These are phyloP conservation scores for Furnarius figulus DNA, from an alignment of 2,113 vertebrate species.

Conservation along the genomic window DNA sequence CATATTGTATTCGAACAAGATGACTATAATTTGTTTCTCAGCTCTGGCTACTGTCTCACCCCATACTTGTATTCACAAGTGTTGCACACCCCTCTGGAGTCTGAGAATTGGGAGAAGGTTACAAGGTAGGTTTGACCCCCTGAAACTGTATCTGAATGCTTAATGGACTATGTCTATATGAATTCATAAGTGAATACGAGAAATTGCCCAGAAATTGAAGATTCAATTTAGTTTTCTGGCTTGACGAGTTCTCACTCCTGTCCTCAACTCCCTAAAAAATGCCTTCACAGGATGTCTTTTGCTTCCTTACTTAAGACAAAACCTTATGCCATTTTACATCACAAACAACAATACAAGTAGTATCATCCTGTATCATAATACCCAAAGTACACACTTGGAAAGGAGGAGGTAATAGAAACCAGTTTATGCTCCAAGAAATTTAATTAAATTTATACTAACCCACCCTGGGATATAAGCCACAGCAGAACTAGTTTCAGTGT, in stretches of 20 bases:
- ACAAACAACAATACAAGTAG: background rate
- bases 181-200: background rate
- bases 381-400: background rate
- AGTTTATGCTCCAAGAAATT: background rate
- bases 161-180: background rate
- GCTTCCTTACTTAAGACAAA: background rate
- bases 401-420: background rate
- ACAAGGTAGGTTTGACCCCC: background rate
- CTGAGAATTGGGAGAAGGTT: background rate
- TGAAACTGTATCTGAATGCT: background rate
- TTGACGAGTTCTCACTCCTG: background rate
- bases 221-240: background rate
- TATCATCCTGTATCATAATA: background rate
- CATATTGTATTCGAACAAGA: background rate
- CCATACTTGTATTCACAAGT: rapidly evolving
- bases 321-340: background rate
- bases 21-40: background rate
- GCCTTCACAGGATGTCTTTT: background rate
- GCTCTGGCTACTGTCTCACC: background rate
- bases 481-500: background rate
- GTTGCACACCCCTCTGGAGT: rapidly evolving
- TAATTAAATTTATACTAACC: background rate
- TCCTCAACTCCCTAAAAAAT: background rate
- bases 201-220: background rate
- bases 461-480: background rate